Percentiles rank a stretch among this genome's conserved stretches.
Conservation (phyloP, 2,113 vertebrate genomes). For the Epinephelus cyanopodus region DNA sequence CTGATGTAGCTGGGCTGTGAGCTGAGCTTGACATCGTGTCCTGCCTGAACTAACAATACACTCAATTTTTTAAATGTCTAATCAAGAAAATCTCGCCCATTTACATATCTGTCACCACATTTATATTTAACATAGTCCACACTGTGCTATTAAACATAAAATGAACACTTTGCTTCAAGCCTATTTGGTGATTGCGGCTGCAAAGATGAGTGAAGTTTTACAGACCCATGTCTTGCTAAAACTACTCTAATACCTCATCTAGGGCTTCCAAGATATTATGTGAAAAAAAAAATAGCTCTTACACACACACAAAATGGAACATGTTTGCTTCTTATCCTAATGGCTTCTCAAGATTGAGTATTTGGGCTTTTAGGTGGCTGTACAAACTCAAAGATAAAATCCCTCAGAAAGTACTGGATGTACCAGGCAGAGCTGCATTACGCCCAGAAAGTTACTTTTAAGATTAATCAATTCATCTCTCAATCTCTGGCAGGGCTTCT, state of each 20-base stretch:
- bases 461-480: conserved; percentile 29
- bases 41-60: too few relatives aligned
- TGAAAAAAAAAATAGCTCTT: background rate
- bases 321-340: background rate
- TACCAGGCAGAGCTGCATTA: background rate
- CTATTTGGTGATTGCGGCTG: background rate
- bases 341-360: background rate
- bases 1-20: too few relatives aligned
- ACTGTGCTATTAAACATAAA: background rate
- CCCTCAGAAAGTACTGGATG: conserved; percentile 18
- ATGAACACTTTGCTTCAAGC: background rate
- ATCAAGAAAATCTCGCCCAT: background rate
- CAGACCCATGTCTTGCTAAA: background rate
- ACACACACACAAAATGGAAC: background rate
- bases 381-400: conserved; percentile 10
- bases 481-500: conserved; percentile 25
- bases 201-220: conserved; percentile 9
- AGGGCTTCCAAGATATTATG: background rate
- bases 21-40: too few relatives aligned
- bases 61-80: background rate
- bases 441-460: background rate
- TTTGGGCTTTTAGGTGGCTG: background rate
- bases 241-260: background rate
- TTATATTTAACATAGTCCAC: background rate
- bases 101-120: background rate